phyloP scores from a whole-genome alignment of 2,797 vertebrate species.

The Euphonia xanthogaster region DNA sequence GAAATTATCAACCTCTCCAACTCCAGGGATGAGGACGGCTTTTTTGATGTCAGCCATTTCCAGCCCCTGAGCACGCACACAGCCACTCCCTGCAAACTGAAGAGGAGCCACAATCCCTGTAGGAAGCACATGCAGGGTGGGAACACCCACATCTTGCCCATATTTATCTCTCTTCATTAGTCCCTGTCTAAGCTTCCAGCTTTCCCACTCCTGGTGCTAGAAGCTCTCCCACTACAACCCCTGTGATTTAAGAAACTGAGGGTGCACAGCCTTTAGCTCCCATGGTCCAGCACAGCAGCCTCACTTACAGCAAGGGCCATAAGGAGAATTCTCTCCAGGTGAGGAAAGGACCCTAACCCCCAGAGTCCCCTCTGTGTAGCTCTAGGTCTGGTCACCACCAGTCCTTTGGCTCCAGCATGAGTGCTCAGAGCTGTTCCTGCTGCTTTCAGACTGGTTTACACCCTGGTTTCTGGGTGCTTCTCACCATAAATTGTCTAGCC shows the following conservation, averaged over 20 bases:
- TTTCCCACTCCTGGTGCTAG: not conserved
- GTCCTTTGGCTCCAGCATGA: not conserved
- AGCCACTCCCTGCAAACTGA: not conserved
- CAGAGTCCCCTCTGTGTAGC: not conserved
- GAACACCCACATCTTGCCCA: not conserved
- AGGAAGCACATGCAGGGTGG: not conserved
- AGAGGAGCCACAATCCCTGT: not conserved
- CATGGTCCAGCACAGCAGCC: not conserved
- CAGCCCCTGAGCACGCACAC: not conserved
- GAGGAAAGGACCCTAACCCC: not conserved
- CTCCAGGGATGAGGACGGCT: not conserved
- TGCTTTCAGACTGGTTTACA: not conserved
- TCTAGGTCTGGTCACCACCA: rapidly evolving
- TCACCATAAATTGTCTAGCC: not conserved
- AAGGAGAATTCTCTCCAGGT: not conserved
- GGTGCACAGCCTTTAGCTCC: not conserved
- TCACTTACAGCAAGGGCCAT: not conserved
- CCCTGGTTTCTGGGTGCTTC: not conserved
- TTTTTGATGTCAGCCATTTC: not conserved
- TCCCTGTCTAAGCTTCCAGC: not conserved
- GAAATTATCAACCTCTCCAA: not conserved
- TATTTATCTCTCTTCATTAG: not conserved
- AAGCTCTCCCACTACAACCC: not conserved
- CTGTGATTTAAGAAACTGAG: not conserved
- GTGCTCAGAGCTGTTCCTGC: not conserved